Evolutionary conservation across 2,797 vertebrate genomes (phyloP), one percentile per base, ranked within the genome.

Genomic region (Sebastes kiyomatsui): DNA sequence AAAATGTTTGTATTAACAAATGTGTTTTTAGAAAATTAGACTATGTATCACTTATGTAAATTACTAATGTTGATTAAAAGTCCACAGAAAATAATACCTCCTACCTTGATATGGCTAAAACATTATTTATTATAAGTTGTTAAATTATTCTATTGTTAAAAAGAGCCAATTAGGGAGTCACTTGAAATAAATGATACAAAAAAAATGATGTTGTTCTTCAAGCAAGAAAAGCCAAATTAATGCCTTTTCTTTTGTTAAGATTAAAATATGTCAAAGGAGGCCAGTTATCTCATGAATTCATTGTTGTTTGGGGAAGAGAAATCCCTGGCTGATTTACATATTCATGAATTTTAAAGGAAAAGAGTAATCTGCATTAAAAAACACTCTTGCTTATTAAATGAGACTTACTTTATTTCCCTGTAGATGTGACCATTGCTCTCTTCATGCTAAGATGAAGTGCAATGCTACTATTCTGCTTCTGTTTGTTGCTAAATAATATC

Each of bases 261-360:
- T 28, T 59, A 64, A 14, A 71, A 71, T 38, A 22, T 5, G 8
- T 56, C 6, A 42, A 65, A 20, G 56, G 13, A 60, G 23, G 6
- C 5, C n/a, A 54, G 4, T 64, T 35, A 42, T 27, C 54, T 52
- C 20, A 52, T 30, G 18, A 42, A 75, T 60, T n/a, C 14, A 32
- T 79, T 75, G 12, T 38, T 62, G 23, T 67, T 61, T 35, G 23
- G 22, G 38, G 18, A 8, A 13, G 4, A 49, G 4, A 8, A 18
- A 9, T 38, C 54, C 11, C 3, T 49, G 11, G 1, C 16, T 42
- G 18, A 77, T 71, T 58, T 58, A 16, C 23, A 77, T 55, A 72
- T 67, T 67, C 23, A 78, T 77, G 16, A 23, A 49, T 28, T 30
- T 60, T 46, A 49, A 84, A 84, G 22, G 55, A 68, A 62, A 38